phyloP scores from a whole-genome alignment of 2,113 vertebrate species.

The Zapornia atra region DNA sequence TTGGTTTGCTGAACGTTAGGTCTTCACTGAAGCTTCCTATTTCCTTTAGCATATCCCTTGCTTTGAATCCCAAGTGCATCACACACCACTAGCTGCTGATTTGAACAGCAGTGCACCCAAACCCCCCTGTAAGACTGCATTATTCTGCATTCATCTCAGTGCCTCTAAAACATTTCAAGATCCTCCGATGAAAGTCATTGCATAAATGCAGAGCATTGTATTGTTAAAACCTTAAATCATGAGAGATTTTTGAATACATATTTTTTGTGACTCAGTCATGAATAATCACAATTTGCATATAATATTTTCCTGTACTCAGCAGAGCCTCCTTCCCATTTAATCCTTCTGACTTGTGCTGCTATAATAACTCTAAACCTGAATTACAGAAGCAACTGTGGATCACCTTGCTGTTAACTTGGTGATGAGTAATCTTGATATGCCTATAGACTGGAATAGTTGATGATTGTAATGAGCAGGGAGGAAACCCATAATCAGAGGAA shows the following conservation, averaged over 20 bases:
- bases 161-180: not conserved
- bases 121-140: not conserved
- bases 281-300: slow-evolving; percentile 21
- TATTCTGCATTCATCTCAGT: not conserved
- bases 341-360: not conserved
- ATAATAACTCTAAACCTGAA: not conserved
- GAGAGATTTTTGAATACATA: slow-evolving; percentile 25
- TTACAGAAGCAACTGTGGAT: not conserved
- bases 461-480: not conserved
- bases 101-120: not conserved
- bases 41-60: not conserved
- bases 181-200: slow-evolving; percentile 17
- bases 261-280: slow-evolving; percentile 44
- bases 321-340: not conserved
- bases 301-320: slow-evolving; percentile 40
- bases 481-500: not conserved
- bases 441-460: not conserved
- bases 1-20: not conserved
- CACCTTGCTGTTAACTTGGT: not conserved
- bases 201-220: slow-evolving; percentile 29
- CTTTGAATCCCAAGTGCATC: not conserved
- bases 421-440: not conserved
- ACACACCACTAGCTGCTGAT: not conserved
- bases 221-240: slow-evolving; percentile 47
- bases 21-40: not conserved